Conservation (phyloP, 2,888 invertebrate species). For the Melanophora roralis region DNA sequence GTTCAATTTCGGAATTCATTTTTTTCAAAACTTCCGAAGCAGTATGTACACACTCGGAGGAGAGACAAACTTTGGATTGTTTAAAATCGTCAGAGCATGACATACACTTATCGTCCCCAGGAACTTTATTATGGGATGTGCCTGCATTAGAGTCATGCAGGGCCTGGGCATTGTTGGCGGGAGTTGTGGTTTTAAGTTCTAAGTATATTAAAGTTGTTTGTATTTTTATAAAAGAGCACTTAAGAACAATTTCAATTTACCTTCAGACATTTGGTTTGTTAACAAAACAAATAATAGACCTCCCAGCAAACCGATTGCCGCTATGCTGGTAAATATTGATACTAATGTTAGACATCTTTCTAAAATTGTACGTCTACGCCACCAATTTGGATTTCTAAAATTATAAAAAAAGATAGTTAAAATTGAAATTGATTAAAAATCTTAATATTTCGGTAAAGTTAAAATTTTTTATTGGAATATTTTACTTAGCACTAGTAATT, state of each 20-base stretch:
- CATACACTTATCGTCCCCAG: constrained; percentile 50
- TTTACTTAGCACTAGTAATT: no score
- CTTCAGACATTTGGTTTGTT: constrained; percentile 70
- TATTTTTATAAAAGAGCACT: neutral
- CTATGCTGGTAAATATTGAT: constrained; percentile 80
- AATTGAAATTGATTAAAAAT: neutral
- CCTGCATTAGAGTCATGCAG: constrained; percentile 68
- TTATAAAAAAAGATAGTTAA: constrained; percentile 49
- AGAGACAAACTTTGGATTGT: constrained; percentile 80
- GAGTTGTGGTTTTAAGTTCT: constrained; percentile 62
- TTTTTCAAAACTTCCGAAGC: constrained; percentile 83
- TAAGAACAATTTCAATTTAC: constrained; percentile 63
- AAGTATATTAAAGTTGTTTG: neutral
- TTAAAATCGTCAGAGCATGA: neutral
- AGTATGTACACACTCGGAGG: constrained; percentile 87
- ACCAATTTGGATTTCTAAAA: constrained; percentile 88
- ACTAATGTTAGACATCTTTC: constrained; percentile 83
- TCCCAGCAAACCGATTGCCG: constrained; percentile 81
- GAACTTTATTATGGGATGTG: constrained; percentile 66
- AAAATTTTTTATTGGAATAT: no score
- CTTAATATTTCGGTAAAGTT: neutral
- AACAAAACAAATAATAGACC: constrained; percentile 80
- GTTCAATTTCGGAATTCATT: constrained; percentile 83
- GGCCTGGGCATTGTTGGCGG: constrained; percentile 68
- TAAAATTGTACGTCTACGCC: constrained; percentile 85